Base-by-base conservation (phyloP, 1,140 invertebrate genomes). In the Notospermus geniculatus region DNA sequence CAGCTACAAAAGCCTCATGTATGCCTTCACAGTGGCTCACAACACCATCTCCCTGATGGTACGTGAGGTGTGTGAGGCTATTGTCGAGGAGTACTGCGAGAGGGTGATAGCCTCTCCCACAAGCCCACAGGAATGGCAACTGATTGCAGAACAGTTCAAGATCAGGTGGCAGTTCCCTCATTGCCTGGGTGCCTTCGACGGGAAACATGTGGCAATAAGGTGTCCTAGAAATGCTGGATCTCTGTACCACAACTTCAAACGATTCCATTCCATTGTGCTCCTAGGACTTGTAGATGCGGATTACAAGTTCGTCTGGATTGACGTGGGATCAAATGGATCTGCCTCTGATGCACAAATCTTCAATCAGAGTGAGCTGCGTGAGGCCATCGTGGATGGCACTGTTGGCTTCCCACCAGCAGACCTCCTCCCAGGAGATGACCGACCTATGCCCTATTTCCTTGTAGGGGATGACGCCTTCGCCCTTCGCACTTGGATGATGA, bases 381-480 rank as follows among this genome's bases (percentile, higher is more conserved):
- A 68, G 30, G 57, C 53, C 59, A 54, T 50, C 57, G 60, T 64
- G 22, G 64, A 63, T 55, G 57, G 45, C 15, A 56, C 61, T 25
- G 64, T 64, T 61, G 60, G 57, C 11, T 66, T 68, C 56, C 76
- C 74, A 39, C 22, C 29, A 39, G 46, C 66, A 13, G 64, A 58
- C 11, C 56, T 32, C 2, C 57, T 73, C n/a, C 62, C 62, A n/a
- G 53, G 62, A 29, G 64, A 65, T 30, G 46, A 65, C 50, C 19
- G 30, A 25, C 25, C 60, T 50, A 50, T 71, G 52, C 69, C 64
- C 25, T 71, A 66, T 54, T 66, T 68, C 53, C 32, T 76, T 27
- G 19, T 72, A 15, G 70, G 62, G 41, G 74, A 76, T 63, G 71
- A 73, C 43, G 74, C 70, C 9, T 76, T 76, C 62, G 65, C 43